A percentile compares a stretch with the other conserved stretches of the same genome.
These are phyloP conservation scores for Psittacula echo DNA, from an alignment of 2,797 vertebrate genomes.

Conservation along the genomic window DNA sequence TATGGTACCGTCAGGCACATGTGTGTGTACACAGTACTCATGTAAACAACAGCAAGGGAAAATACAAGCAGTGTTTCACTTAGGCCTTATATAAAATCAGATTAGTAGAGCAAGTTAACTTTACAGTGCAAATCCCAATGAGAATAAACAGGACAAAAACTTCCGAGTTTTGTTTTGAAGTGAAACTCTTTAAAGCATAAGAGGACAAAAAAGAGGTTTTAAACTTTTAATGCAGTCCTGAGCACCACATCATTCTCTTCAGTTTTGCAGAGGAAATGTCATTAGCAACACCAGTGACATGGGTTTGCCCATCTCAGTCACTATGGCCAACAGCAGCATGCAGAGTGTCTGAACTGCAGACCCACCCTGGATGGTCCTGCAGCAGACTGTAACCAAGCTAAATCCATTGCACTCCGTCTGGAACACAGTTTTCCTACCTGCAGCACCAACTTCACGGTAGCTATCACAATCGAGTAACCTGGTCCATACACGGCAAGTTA, in stretches of 20 bases:
- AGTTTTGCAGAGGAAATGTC: neutral
- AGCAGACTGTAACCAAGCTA: conserved; percentile 2
- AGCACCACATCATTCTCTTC: conserved; percentile 23
- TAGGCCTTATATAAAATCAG: conserved; percentile 45
- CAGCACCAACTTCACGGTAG: neutral
- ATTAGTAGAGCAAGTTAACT: conserved; percentile 34
- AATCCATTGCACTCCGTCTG: conserved; percentile 3
- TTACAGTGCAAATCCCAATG: conserved; percentile 61
- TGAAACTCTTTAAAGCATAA: conserved; percentile 44
- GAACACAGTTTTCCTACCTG: conserved; percentile 23
- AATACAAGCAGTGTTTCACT: conserved; percentile 64
- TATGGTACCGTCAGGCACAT: conserved; percentile 56
- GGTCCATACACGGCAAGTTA: neutral
- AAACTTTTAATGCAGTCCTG: conserved; percentile 46
- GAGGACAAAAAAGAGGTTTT: conserved; percentile 37
- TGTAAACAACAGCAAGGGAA: conserved; percentile 64
- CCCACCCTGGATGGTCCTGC: neutral
- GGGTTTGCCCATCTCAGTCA: neutral
- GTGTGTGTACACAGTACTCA: conserved; percentile 69
- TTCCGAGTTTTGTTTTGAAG: conserved; percentile 29
- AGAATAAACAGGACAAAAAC: conserved; percentile 57
- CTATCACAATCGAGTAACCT: neutral
- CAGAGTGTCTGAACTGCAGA: neutral
- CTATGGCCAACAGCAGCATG: neutral
- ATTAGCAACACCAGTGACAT: neutral